Percentiles rank a stretch among this genome's conserved stretches.
These are phyloP conservation scores for Megaustenia siamemsis DNA, from an alignment of 2,888 invertebrate species.

Conservation along the genomic window DNA sequence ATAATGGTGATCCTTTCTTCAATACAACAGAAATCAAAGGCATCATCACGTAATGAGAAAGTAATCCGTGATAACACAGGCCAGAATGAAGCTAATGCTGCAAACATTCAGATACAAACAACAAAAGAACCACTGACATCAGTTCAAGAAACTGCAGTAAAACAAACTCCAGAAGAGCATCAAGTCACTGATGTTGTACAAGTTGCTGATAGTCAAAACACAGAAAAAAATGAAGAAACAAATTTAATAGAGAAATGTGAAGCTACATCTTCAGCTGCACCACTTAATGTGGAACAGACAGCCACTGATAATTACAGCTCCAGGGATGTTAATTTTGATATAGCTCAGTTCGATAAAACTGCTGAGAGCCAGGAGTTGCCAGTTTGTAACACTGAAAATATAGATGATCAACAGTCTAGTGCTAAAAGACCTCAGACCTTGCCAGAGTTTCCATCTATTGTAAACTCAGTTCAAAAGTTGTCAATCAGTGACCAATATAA, in stretches of 20 bases:
- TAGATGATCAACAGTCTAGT: not conserved
- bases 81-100: not conserved
- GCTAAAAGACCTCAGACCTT: conserved; percentile 34
- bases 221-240: not conserved
- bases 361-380: too few species aligned
- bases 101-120: not conserved
- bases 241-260: conserved; percentile 3
- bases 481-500: conserved; percentile 16
- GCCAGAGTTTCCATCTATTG: conserved; percentile 2
- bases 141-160: not conserved
- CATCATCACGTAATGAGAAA: not conserved
- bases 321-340: not conserved
- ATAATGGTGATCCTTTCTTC: not conserved
- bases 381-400: not conserved
- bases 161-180: not conserved
- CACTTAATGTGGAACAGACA: not conserved
- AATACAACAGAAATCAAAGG: not conserved
- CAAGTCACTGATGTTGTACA: not conserved
- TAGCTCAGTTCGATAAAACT: not conserved
- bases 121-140: not conserved
- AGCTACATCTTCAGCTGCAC: not conserved
- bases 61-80: conserved; percentile 8
- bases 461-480: not conserved
- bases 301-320: not conserved
- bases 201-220: not conserved